These are phyloP conservation scores for Nibea coibor DNA, from an alignment of 2,113 vertebrate species.

Conservation along the genomic window DNA sequence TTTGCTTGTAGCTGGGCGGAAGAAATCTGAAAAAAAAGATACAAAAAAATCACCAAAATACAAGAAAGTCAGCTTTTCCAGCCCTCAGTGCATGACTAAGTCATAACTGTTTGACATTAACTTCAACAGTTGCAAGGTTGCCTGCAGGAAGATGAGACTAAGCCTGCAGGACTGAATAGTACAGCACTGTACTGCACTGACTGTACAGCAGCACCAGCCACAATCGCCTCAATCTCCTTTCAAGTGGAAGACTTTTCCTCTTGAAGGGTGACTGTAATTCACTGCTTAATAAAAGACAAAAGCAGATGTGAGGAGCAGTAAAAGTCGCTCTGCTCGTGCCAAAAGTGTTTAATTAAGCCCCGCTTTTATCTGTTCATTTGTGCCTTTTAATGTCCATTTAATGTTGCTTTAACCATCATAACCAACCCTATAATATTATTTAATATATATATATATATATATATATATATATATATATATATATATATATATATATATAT, in stretches of 20 bases:
- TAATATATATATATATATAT: too few species aligned
- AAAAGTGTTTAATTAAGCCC: slow-evolving; percentile 35
- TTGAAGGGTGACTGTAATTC: slow-evolving; percentile 38
- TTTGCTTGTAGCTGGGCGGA: neutral
- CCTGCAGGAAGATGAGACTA: neutral
- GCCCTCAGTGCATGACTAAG: neutral
- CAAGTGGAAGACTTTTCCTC: slow-evolving; percentile 25
- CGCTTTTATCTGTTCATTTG: slow-evolving; percentile 45
- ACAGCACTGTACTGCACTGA: neutral
- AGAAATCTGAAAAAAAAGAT: neutral
- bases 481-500: too few species aligned
- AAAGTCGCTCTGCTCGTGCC: slow-evolving; percentile 17
- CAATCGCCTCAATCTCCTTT: slow-evolving; percentile 1
- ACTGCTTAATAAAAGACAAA: slow-evolving; percentile 41
- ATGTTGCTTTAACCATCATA: slow-evolving; percentile 39
- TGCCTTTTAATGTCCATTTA: slow-evolving; percentile 34
- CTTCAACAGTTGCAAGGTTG: neutral
- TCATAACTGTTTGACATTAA: neutral
- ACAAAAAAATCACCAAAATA: neutral
- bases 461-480: too few species aligned
- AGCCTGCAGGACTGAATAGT: neutral
- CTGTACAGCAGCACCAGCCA: neutral
- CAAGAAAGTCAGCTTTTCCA: neutral
- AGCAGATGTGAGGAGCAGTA: slow-evolving; percentile 55
- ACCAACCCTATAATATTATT: slow-evolving; percentile 25